A percentile compares a stretch with the other conserved stretches of the same genome.
phyloP scores from a whole-genome alignment of 2,113 vertebrate genomes.

The Istiophorus platypterus region DNA sequence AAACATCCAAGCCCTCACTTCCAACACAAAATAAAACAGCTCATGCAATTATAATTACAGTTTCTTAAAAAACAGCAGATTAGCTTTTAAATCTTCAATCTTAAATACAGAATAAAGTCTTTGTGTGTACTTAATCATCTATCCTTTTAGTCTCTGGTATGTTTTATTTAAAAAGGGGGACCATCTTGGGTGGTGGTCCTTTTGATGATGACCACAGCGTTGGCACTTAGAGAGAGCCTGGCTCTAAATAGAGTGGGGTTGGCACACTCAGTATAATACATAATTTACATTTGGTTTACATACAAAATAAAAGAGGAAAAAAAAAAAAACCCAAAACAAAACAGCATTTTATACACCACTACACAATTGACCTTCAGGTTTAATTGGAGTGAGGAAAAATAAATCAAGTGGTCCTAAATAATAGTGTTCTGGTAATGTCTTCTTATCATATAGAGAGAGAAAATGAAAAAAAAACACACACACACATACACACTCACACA shows the following conservation, averaged over 20 bases:
- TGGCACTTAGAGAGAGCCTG: conserved; percentile 87
- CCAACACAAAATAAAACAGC: conserved; percentile 84
- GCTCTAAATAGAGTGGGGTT: conserved; percentile 84
- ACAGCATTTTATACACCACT: conserved; percentile 79
- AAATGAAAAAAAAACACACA: conserved; percentile 1
- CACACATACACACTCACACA: too few relatives aligned
- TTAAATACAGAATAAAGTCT: conserved; percentile 87
- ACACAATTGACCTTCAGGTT: conserved; percentile 75
- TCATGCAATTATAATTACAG: conserved; percentile 88
- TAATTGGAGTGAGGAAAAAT: conserved; percentile 67
- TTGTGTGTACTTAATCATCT: conserved; percentile 77
- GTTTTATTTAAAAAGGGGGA: conserved; percentile 76
- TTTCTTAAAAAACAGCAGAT: conserved; percentile 83
- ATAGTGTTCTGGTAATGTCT: conserved; percentile 76
- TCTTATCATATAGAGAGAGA: conserved; percentile 45
- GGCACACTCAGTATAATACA: conserved; percentile 87
- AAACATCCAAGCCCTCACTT: conserved; percentile 81
- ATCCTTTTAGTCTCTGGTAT: conserved; percentile 83
- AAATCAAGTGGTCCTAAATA: conserved; percentile 80
- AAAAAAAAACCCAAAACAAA: conserved; percentile 11
- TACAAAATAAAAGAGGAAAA: conserved; percentile 67
- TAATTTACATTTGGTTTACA: conserved; percentile 85
- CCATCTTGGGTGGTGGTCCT: conserved; percentile 70
- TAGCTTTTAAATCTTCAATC: conserved; percentile 80
- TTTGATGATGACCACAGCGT: conserved; percentile 81